These are phyloP conservation scores for Oreochromis niloticus DNA, from an alignment of 2,113 vertebrate species.

Conservation along the genomic window DNA sequence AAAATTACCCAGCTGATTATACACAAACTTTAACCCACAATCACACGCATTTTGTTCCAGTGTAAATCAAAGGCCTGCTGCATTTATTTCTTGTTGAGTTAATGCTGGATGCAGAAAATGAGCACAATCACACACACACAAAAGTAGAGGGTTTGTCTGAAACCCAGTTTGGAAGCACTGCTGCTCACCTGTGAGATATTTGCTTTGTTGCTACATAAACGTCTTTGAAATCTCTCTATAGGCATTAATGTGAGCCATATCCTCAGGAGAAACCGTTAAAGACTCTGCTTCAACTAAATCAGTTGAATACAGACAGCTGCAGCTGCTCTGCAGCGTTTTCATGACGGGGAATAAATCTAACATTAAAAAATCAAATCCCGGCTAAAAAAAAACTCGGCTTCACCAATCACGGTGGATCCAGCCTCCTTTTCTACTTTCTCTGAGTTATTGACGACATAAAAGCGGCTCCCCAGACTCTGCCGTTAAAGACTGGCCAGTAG, in stretches of 20 bases:
- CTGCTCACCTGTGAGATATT: conserved; percentile 20
- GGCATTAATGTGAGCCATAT: neutral
- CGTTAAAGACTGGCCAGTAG: conserved; percentile 38
- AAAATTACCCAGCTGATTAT: neutral
- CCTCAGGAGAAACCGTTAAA: neutral
- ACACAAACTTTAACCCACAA: neutral
- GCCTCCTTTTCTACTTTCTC: conserved; percentile 17
- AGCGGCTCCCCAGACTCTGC: conserved; percentile 25
- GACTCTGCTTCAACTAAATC: conserved; percentile 25
- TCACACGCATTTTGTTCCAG: neutral
- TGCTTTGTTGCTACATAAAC: neutral
- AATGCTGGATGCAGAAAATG: neutral
- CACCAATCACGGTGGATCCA: neutral
- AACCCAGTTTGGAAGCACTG: neutral
- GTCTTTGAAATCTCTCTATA: neutral
- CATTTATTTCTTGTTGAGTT: neutral
- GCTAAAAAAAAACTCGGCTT: neutral
- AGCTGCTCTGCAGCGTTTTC: neutral
- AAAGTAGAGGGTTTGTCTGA: neutral
- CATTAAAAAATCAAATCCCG: conserved; percentile 5
- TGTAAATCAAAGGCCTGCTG: neutral
- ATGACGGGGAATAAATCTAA: neutral
- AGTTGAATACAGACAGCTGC: conserved; percentile 16
- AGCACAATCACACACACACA: neutral
- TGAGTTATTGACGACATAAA: conserved; percentile 46